phyloP scores from a whole-genome alignment of 2,113 vertebrate genomes.

The Cyanistes caeruleus region DNA sequence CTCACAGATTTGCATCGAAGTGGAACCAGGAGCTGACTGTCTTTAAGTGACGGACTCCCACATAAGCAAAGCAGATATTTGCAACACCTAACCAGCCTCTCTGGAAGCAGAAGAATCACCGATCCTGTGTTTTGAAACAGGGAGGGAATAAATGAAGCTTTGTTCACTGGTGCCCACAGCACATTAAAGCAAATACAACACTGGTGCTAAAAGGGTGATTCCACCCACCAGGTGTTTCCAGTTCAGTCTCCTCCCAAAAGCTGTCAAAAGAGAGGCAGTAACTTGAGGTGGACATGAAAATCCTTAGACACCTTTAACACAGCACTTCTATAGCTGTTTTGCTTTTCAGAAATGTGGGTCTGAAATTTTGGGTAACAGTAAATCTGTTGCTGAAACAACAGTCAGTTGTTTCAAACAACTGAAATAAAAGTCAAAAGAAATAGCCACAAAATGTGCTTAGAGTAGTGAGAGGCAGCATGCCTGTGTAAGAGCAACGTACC shows the following conservation, averaged over 20 bases:
- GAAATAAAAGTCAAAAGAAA: neutral
- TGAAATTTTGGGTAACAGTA: neutral
- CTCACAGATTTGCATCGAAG: neutral
- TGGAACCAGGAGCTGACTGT: neutral
- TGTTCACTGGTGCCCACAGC: neutral
- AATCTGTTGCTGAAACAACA: neutral
- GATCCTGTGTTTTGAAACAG: neutral
- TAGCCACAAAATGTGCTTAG: neutral
- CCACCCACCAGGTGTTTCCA: neutral
- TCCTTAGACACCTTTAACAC: neutral
- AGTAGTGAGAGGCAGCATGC: neutral
- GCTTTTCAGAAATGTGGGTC: neutral
- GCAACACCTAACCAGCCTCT: neutral
- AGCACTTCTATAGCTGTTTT: neutral
- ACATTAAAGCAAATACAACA: neutral
- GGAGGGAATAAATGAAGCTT: neutral
- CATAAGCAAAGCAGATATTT: neutral
- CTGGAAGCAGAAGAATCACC: neutral
- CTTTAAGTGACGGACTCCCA: neutral
- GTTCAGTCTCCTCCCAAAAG: neutral
- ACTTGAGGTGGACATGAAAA: neutral
- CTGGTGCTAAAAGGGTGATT: neutral
- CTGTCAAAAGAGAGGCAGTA: neutral
- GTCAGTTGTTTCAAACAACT: no score
- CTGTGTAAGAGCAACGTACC: constrained; percentile 75